phyloP scores from a whole-genome alignment of 1,140 invertebrate species.

The Drosophila paulistorum region DNA sequence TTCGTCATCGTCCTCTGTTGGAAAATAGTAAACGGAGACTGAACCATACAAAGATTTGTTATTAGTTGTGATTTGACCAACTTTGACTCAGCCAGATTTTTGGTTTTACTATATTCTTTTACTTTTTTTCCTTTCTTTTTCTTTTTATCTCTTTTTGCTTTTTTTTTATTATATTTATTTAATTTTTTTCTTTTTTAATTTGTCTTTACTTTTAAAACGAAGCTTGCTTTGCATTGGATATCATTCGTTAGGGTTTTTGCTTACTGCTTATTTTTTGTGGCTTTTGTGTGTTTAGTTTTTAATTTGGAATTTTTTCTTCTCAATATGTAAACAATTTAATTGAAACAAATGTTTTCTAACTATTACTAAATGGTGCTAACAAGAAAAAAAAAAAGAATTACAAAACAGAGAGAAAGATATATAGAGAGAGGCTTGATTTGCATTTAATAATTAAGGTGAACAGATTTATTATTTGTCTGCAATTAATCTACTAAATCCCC shows the following conservation, averaged over 20 bases:
- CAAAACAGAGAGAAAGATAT: background rate
- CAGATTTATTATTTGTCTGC: background rate
- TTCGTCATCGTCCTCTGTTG: slow-evolving; percentile 93
- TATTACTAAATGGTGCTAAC: slow-evolving; percentile 3
- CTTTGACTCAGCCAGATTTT: slow-evolving; percentile 87
- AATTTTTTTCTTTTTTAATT: slow-evolving; percentile 18
- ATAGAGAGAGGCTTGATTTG: background rate
- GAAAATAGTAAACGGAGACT: slow-evolving; percentile 97
- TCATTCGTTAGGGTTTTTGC: slow-evolving; percentile 66
- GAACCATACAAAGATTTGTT: slow-evolving; percentile 85
- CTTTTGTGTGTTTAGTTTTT: slow-evolving; percentile 40
- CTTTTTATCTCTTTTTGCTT: slow-evolving; percentile 36
- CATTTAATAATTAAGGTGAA: background rate
- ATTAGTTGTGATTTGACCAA: slow-evolving; percentile 86
- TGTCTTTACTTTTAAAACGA: slow-evolving; percentile 40
- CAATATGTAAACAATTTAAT: background rate
- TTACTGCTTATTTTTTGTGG: slow-evolving; percentile 18
- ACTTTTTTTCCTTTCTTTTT: slow-evolving; percentile 31
- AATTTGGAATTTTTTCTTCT: background rate
- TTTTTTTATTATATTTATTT: slow-evolving; percentile 24
- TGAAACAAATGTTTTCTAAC: background rate
- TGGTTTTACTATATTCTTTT: slow-evolving; percentile 36
- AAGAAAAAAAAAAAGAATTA: background rate
- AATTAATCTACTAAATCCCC: background rate
- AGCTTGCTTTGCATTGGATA: slow-evolving; percentile 78